A percentile compares a stretch with the other conserved stretches of the same genome.
phyloP scores from a whole-genome alignment of 2,113 vertebrate species.

The Xenopus laevis region DNA sequence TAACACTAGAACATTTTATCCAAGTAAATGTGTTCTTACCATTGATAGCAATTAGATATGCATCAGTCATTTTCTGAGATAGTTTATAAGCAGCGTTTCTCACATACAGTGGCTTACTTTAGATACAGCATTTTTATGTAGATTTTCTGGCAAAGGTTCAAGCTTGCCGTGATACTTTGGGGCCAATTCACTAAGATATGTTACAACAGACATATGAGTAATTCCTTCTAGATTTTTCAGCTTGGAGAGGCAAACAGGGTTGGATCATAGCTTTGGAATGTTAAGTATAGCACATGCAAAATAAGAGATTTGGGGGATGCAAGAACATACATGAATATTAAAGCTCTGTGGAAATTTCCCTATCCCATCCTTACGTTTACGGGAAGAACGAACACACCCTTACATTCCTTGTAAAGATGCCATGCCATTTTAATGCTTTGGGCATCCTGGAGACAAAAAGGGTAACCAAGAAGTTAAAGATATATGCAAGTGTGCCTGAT shows the following conservation, averaged over 20 bases:
- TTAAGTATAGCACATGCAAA: conserved; percentile 1
- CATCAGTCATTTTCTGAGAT: too few relatives aligned
- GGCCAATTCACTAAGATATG: background rate
- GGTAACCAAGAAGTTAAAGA: background rate
- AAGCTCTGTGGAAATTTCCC: conserved; percentile 11
- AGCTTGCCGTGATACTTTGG: conserved; percentile 4
- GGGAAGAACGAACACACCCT: conserved; percentile 14
- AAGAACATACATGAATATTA: conserved; percentile 14
- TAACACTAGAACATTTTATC: too few relatives aligned
- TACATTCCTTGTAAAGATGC: conserved; percentile 1
- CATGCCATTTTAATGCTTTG: background rate
- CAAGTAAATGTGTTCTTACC: too few relatives aligned
- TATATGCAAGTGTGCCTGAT: background rate
- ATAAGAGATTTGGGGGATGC: conserved; percentile 11
- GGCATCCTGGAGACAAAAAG: background rate
- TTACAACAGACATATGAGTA: conserved; percentile 6
- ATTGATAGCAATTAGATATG: too few relatives aligned
- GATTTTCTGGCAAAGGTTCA: conserved; percentile 7
- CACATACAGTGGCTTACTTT: too few relatives aligned
- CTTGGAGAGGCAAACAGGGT: conserved; percentile 1
- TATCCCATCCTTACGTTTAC: background rate
- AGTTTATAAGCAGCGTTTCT: too few relatives aligned
- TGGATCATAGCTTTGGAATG: conserved; percentile 17
- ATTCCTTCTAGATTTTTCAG: conserved; percentile 4
- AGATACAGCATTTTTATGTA: conserved; percentile 5